These are phyloP conservation scores for Oeneis ivallda DNA, from an alignment of 2,888 invertebrate species.

Conservation along the genomic window DNA sequence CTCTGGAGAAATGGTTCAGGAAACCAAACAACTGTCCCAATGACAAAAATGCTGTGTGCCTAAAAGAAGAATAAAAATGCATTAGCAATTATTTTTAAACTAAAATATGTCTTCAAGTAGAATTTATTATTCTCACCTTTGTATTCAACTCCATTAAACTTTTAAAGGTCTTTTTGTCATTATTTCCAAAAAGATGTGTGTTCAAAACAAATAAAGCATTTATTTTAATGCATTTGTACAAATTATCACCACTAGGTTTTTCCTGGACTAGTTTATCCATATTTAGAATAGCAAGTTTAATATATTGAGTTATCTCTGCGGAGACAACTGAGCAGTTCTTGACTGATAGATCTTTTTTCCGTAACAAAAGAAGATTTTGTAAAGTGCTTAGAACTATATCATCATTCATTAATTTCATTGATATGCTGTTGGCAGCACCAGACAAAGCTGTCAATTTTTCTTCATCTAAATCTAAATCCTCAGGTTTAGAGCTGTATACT, in stretches of 20 bases:
- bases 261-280: slow-evolving; percentile 80
- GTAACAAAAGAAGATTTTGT: slow-evolving; percentile 66
- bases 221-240: slow-evolving; percentile 84
- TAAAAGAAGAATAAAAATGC: slow-evolving; percentile 56
- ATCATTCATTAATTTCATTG: slow-evolving; percentile 85
- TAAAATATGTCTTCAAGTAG: slow-evolving; percentile 12
- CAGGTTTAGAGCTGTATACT: slow-evolving; percentile 84
- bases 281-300: slow-evolving; percentile 83
- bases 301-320: slow-evolving; percentile 85
- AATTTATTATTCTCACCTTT: slow-evolving; percentile 77
- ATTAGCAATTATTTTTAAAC: slow-evolving; percentile 12
- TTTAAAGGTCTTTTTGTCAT: slow-evolving; percentile 89
- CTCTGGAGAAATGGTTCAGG: slow-evolving; percentile 90
- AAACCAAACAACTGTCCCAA: slow-evolving; percentile 92
- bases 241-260: slow-evolving; percentile 76
- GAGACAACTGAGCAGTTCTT: slow-evolving; percentile 68
- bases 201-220: slow-evolving; percentile 86
- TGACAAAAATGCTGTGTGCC: slow-evolving; percentile 89
- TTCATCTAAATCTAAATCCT: slow-evolving; percentile 81
- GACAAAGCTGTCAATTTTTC: slow-evolving; percentile 85
- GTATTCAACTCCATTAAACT: slow-evolving; percentile 88
- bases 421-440: slow-evolving; percentile 86
- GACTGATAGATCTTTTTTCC: slow-evolving; percentile 66
- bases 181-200: slow-evolving; percentile 87
- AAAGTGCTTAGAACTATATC: slow-evolving; percentile 85